Percentiles rank a stretch among this genome's conserved stretches.
phyloP scores from a whole-genome alignment of 2,797 vertebrate species.

The Syndactyla subalaris region DNA sequence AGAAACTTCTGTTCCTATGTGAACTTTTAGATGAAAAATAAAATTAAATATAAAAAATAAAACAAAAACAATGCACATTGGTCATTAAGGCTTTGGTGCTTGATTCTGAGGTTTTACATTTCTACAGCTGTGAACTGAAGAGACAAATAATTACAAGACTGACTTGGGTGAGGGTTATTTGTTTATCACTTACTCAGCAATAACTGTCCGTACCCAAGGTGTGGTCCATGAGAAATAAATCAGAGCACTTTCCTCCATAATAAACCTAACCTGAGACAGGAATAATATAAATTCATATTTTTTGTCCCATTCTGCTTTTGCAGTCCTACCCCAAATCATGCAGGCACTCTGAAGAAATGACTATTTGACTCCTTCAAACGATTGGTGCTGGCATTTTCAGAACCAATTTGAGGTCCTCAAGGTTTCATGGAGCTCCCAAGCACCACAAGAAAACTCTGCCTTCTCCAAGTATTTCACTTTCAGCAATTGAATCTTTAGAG shows the following conservation, averaged over 20 bases:
- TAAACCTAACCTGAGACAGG: neutral
- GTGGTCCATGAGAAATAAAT: neutral
- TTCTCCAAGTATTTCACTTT: neutral
- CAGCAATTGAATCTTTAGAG: neutral
- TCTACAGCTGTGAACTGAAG: neutral
- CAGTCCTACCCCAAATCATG: neutral
- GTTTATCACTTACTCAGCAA: neutral
- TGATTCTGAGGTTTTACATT: neutral
- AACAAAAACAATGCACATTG: neutral
- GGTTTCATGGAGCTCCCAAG: neutral
- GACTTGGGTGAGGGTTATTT: neutral
- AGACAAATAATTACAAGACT: neutral
- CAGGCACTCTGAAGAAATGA: neutral
- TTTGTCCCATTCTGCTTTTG: neutral
- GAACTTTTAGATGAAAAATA: neutral
- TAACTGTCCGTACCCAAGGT: neutral
- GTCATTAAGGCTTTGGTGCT: neutral
- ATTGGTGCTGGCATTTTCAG: neutral
- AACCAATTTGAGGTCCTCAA: neutral
- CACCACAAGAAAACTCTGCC: neutral
- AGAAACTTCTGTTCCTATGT: neutral
- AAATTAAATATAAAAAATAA: neutral
- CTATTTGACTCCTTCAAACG: neutral
- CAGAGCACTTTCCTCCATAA: neutral
- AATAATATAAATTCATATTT: neutral